These are phyloP conservation scores for Heliothis subflexa DNA, from an alignment of 1,140 invertebrate genomes.

Conservation along the genomic window DNA sequence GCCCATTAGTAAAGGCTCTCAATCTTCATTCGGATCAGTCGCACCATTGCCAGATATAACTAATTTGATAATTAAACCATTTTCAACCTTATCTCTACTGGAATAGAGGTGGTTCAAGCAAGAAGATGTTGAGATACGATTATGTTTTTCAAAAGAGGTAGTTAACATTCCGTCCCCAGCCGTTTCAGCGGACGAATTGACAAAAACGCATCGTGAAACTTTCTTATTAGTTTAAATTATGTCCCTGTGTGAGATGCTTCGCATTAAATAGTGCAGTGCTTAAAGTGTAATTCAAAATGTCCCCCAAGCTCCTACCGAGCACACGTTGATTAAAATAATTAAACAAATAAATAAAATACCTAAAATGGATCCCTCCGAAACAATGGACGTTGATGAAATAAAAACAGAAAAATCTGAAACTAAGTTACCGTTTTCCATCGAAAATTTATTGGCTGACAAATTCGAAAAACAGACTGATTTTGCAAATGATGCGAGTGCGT, in stretches of 20 bases:
- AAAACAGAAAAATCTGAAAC: slow-evolving; percentile 68
- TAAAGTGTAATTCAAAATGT: slow-evolving; percentile 45
- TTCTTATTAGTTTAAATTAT: slow-evolving; percentile 81
- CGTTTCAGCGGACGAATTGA: slow-evolving; percentile 78
- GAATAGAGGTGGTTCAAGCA: slow-evolving; percentile 48
- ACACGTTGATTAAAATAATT: slow-evolving; percentile 36
- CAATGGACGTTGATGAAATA: slow-evolving; percentile 60
- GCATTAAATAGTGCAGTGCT: slow-evolving; percentile 15
- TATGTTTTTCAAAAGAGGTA: slow-evolving; percentile 71
- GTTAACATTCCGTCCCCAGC: slow-evolving; percentile 74
- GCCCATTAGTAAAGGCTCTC: slow-evolving; percentile 81
- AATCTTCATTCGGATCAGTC: slow-evolving; percentile 78
- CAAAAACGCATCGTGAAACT: slow-evolving; percentile 80
- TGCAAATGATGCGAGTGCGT: slow-evolving; percentile 48
- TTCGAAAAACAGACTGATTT: slow-evolving; percentile 55
- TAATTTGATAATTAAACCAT: slow-evolving; percentile 49
- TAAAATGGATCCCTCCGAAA: slow-evolving; percentile 57
- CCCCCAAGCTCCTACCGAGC: not conserved
- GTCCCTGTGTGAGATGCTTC: slow-evolving; percentile 57
- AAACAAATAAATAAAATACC: slow-evolving; percentile 27
- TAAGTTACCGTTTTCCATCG: slow-evolving; percentile 78
- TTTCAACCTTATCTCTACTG: slow-evolving; percentile 57
- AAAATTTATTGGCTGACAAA: slow-evolving; percentile 76
- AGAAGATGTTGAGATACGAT: slow-evolving; percentile 39
- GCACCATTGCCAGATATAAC: slow-evolving; percentile 66